phyloP scores from a whole-genome alignment of 2,888 invertebrate species.

The Stenotaenia linearis region DNA sequence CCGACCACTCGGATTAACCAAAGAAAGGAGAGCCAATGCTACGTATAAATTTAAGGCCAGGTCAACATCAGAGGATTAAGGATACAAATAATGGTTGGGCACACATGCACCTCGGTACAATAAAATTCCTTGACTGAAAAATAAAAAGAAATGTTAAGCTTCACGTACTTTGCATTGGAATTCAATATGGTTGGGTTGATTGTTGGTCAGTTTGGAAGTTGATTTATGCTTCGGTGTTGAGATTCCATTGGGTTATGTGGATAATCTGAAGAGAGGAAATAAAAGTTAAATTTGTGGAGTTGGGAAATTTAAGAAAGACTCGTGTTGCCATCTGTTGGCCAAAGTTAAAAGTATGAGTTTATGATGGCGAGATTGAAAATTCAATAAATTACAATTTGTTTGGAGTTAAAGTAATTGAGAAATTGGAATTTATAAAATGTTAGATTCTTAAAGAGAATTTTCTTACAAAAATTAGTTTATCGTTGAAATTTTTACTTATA shows the following conservation, averaged over 20 bases:
- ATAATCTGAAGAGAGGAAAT: background rate
- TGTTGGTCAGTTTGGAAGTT: background rate
- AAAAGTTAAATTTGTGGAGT: background rate
- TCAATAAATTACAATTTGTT: too few species aligned
- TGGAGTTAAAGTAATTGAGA: too few species aligned
- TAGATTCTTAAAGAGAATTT: too few species aligned
- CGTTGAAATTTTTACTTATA: too few species aligned
- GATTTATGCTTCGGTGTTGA: background rate
- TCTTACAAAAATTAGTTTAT: too few species aligned
- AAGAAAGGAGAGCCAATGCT: slow-evolving; percentile 17
- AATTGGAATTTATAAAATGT: too few species aligned
- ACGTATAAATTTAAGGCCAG: slow-evolving; percentile 23
- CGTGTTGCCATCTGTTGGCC: background rate
- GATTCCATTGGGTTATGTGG: background rate
- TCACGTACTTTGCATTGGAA: background rate
- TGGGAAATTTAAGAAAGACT: background rate
- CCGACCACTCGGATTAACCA: slow-evolving; percentile 19
- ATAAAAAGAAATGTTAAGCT: background rate
- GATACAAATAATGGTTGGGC: background rate
- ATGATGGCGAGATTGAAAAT: too few species aligned
- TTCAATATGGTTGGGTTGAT: too few species aligned
- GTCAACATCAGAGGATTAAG: slow-evolving; percentile 23
- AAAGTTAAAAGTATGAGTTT: background rate
- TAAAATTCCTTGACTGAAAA: background rate
- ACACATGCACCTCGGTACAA: background rate